Conservation (phyloP, 2,797 vertebrate species). For the Margarornis squamiger region DNA sequence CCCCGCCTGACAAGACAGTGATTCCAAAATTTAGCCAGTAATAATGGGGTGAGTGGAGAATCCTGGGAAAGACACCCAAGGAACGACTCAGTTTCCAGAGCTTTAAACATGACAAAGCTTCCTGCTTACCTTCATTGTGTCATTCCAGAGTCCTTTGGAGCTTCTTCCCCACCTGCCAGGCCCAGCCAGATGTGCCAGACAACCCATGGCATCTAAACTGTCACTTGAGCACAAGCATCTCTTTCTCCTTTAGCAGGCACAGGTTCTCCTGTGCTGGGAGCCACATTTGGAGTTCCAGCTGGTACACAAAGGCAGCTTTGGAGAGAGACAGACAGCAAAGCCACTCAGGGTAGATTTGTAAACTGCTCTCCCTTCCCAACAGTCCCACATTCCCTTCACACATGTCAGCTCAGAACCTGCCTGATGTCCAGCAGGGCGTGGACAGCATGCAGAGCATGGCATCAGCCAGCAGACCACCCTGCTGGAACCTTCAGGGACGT, state of each 20-base stretch:
- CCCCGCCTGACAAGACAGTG: background rate
- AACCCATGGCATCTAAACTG: background rate
- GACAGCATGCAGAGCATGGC: background rate
- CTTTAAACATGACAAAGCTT: background rate
- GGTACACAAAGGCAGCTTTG: background rate
- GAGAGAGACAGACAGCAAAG: background rate
- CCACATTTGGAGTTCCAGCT: background rate
- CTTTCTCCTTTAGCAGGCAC: background rate
- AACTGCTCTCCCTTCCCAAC: background rate
- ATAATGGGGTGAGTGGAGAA: background rate
- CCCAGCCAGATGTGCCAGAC: background rate
- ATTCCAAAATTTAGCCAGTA: background rate
- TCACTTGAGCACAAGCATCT: background rate
- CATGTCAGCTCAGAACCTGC: background rate
- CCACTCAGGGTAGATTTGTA: background rate
- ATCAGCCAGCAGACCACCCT: background rate
- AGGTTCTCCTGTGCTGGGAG: background rate
- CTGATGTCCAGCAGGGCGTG: background rate
- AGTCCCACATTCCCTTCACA: background rate
- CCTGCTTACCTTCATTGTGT: background rate
- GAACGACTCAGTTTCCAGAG: rapidly evolving
- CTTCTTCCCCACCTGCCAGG: background rate
- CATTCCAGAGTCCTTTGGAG: background rate
- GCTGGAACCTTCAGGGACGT: background rate
- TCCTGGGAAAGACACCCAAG: background rate